Conservation (phyloP, 2,888 invertebrate species). For the Tinea trinotella region DNA sequence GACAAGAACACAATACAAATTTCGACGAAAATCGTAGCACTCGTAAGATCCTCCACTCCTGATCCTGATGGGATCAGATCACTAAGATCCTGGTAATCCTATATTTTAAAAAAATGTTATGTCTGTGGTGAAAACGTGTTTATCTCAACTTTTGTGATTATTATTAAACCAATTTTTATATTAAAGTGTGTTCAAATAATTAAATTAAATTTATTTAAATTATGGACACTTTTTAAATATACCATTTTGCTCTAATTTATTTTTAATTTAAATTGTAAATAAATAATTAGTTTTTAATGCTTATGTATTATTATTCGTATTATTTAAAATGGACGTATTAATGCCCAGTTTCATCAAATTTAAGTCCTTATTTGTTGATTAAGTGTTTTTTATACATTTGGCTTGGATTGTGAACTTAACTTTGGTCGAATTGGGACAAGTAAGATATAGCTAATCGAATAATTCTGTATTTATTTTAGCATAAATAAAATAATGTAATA, state of each 20-base stretch:
- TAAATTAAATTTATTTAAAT: conserved; percentile 20
- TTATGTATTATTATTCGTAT: conserved; percentile 46
- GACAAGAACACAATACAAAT: too few species aligned
- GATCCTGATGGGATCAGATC: too few species aligned
- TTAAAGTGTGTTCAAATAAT: conserved; percentile 25
- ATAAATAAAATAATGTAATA: conserved; percentile 61
- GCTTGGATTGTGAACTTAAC: too few species aligned
- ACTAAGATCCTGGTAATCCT: too few species aligned
- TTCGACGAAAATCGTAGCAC: too few species aligned
- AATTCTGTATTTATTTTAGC: conserved; percentile 71
- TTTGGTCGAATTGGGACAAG: too few species aligned
- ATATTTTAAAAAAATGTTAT: neutral
- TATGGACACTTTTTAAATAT: conserved; percentile 17
- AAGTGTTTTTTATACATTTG: too few species aligned
- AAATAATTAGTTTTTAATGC: conserved; percentile 54
- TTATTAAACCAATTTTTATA: neutral
- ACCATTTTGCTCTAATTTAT: conserved; percentile 41
- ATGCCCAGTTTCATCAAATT: too few species aligned
- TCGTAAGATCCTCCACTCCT: too few species aligned
- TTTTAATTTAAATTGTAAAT: conserved; percentile 51
- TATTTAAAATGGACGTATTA: conserved; percentile 57
- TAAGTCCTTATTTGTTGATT: too few species aligned
- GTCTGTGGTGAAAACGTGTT: too few species aligned
- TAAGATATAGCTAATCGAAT: conserved; percentile 55
- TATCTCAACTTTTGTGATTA: conserved; percentile 15